A percentile compares a stretch with the other conserved stretches of the same genome.
These are phyloP conservation scores for Drosophila pseudotalamancana DNA, from an alignment of 2,888 invertebrate species.

Conservation along the genomic window DNA sequence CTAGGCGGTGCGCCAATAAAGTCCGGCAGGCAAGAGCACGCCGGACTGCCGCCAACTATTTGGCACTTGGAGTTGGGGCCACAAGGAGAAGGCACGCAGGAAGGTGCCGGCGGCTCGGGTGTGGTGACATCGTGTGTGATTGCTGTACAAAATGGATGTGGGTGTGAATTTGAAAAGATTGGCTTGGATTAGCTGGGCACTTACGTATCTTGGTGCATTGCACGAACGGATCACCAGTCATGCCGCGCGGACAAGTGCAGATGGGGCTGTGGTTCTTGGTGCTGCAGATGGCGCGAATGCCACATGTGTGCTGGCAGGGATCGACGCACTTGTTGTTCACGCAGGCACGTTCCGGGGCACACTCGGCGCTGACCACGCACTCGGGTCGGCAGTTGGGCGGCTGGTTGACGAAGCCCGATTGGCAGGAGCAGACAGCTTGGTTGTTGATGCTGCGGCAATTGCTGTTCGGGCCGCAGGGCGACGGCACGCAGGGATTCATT, in stretches of 20 bases:
- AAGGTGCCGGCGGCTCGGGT: slow-evolving; percentile 86
- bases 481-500: slow-evolving; percentile 91
- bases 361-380: slow-evolving; percentile 94
- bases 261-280: slow-evolving; percentile 94
- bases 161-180: too few species aligned
- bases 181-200: slow-evolving; percentile 74
- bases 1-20: slow-evolving; percentile 92
- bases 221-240: slow-evolving; percentile 94
- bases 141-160: slow-evolving; percentile 24
- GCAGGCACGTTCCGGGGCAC: slow-evolving; percentile 92
- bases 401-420: slow-evolving; percentile 90
- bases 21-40: slow-evolving; percentile 91
- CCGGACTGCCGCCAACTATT: slow-evolving; percentile 89
- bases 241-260: slow-evolving; percentile 93
- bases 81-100: slow-evolving; percentile 92
- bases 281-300: slow-evolving; percentile 92
- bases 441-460: slow-evolving; percentile 91
- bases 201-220: slow-evolving; percentile 90
- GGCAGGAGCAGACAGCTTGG: slow-evolving; percentile 94
- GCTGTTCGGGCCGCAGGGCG: slow-evolving; percentile 95
- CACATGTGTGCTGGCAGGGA: slow-evolving; percentile 94
- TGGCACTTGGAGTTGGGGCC: slow-evolving; percentile 93
- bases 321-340: slow-evolving; percentile 93
- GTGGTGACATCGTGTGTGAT: slow-evolving; percentile 69
- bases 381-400: slow-evolving; percentile 93